phyloP scores from a whole-genome alignment of 2,888 invertebrate species.

The Callinectes sapidus region DNA sequence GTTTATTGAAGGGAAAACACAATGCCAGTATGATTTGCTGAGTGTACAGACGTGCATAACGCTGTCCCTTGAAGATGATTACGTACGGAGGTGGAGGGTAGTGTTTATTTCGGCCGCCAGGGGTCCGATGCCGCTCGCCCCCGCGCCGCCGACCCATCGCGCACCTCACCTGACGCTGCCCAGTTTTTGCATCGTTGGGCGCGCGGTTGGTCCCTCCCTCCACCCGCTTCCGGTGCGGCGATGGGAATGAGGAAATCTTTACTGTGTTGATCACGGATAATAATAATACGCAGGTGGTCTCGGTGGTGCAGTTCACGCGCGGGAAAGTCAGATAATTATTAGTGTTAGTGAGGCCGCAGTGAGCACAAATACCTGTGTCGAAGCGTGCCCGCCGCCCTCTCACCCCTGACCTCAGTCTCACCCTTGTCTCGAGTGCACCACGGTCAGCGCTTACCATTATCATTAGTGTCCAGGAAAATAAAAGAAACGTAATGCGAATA shows the following conservation, averaged over 20 bases:
- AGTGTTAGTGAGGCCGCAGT: conserved; percentile 10
- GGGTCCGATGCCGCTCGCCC: not conserved
- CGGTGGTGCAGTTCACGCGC: not conserved
- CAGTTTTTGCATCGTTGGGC: not conserved
- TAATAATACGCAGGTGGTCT: not conserved
- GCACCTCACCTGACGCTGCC: not conserved
- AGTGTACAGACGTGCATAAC: not conserved
- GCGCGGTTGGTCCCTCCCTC: conserved; percentile 21
- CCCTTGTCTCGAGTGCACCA: not conserved
- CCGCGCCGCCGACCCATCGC: not conserved
- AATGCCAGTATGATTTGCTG: not conserved
- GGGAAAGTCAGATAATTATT: not conserved
- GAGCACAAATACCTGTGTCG: not conserved
- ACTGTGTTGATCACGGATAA: not conserved
- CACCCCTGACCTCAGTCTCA: not conserved
- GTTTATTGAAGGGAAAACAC: not conserved
- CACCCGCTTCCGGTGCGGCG: not conserved
- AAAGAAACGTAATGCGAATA: not conserved
- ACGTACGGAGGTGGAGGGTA: not conserved
- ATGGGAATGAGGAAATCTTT: not conserved
- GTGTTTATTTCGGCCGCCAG: not conserved
- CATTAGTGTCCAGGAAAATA: not conserved
- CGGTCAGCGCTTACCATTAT: not conserved
- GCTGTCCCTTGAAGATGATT: not conserved
- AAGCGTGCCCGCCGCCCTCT: conserved; percentile 11